These are phyloP conservation scores for Drosophila tropicalis DNA, from an alignment of 1,140 invertebrate genomes.

Conservation along the genomic window DNA sequence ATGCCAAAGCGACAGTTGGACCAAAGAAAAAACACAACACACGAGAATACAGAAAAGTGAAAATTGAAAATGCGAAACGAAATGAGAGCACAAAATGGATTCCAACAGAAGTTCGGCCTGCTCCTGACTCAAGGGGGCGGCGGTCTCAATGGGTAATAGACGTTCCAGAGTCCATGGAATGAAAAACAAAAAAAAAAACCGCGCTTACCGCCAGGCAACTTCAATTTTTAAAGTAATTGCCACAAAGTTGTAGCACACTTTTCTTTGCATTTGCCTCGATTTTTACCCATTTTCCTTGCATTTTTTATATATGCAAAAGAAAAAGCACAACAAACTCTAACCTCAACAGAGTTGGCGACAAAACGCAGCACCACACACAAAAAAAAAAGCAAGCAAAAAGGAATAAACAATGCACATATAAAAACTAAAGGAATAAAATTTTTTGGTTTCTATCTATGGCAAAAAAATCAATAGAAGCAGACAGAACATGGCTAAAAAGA, in stretches of 20 bases:
- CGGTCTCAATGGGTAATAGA: conserved; percentile 47
- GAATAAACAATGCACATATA: conserved; percentile 40
- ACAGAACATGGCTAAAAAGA: conserved; percentile 78
- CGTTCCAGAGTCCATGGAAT: conserved; percentile 62
- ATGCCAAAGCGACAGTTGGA: conserved; percentile 36
- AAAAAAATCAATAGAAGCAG: conserved; percentile 83
- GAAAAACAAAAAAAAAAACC: conserved; percentile 46
- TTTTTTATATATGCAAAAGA: not conserved
- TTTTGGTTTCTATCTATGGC: conserved; percentile 55
- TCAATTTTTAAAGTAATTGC: conserved; percentile 82
- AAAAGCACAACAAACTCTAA: conserved; percentile 52
- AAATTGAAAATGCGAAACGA: conserved; percentile 67
- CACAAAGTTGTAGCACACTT: conserved; percentile 76
- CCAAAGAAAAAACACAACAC: conserved; percentile 18
- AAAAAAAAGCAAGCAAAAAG: not conserved
- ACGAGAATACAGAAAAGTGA: conserved; percentile 60
- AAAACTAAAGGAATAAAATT: conserved; percentile 52
- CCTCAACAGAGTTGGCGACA: conserved; percentile 37
- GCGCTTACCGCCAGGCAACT: conserved; percentile 69
- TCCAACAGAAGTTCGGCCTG: not conserved
- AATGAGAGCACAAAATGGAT: conserved; percentile 35
- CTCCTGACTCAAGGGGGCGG: not conserved
- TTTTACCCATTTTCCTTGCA: not conserved
- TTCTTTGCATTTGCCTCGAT: conserved; percentile 16
- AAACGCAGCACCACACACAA: conserved; percentile 23